Base-by-base conservation (phyloP, 2,797 vertebrate genomes). In the Centroberyx gerrardi region DNA sequence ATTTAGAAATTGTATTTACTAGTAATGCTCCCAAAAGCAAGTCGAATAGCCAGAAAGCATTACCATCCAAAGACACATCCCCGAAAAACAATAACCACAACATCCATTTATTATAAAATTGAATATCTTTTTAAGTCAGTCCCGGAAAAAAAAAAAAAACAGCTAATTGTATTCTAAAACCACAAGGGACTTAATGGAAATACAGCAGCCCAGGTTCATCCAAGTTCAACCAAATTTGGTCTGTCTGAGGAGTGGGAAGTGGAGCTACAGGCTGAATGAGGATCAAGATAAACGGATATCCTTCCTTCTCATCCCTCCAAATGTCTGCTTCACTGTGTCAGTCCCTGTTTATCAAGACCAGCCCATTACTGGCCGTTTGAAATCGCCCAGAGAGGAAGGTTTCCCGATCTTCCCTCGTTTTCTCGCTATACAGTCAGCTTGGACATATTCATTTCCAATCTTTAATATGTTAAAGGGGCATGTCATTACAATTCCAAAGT, bases 231-330 rank as follows among this genome's bases (percentile, higher is more conserved):
- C 48, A 72, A 65, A 84, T 84, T 68, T 46, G 27, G 53, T 51
- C 17, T 46, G 10, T 82, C 68, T 76, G 69, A 69, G 65, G 62
- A 74, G 71, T 22, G 58, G 69, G 48, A 56, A 79, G 59, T 3
- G 8, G 42, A 65, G 76, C 72, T 78, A 70, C 68, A 78, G 67
- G 52, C 79, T 64, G 58, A 71, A 84, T 73, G 40, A 56, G 33
- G 68, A 81, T 83, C 60, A 68, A 85, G 87, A 88, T 87, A 68
- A 84, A 78, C 65, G 29, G 68, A 78, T 83, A 69, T 18, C 38
- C 31, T 17, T 72, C 40, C 27, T 17, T 64, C 66, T 69, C 72
- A 40, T 80, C 53, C 46, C 33, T 83, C 55, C 51, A 80, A 84
- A 76, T 68, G 62, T 83, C 74, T 80, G 29, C 51, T 72, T 72